A percentile compares a stretch with the other conserved stretches of the same genome.
Evolutionary conservation across 2,113 vertebrate species (phyloP).

Genomic region (Mandrillus leucophaeus): DNA sequence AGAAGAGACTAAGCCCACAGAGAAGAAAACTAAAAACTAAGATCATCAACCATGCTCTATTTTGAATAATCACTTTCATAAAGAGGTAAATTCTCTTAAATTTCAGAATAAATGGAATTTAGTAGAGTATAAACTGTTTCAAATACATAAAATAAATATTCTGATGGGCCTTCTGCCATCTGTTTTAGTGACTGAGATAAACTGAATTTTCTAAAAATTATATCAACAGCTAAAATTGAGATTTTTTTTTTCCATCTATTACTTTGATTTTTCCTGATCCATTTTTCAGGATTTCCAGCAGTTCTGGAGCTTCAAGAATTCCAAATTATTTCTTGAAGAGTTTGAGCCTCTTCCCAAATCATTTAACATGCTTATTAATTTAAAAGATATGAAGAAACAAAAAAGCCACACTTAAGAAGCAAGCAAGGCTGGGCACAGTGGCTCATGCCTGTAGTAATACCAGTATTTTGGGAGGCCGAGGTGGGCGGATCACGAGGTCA

Average conservation of each 20-base stretch:
- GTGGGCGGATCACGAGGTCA: background rate
- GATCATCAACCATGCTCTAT: background rate
- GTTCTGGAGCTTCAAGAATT: slow-evolving; percentile 46
- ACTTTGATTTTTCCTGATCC: slow-evolving; percentile 13
- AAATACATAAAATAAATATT: slow-evolving; percentile 43
- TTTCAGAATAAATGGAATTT: slow-evolving; percentile 37
- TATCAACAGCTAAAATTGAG: slow-evolving; percentile 17
- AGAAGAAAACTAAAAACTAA: slow-evolving; percentile 57
- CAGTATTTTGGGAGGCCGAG: background rate
- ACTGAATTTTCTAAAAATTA: background rate
- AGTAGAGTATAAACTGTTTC: slow-evolving; percentile 31
- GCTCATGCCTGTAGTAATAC: background rate
- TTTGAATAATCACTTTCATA: slow-evolving; percentile 43
- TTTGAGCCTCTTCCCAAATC: slow-evolving; percentile 12
- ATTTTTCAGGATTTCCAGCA: slow-evolving; percentile 17
- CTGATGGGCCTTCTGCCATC: background rate
- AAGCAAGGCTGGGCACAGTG: background rate
- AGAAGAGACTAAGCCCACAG: background rate
- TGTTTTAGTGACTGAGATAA: slow-evolving; percentile 24
- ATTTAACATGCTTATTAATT: slow-evolving; percentile 26
- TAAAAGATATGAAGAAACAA: slow-evolving; percentile 19
- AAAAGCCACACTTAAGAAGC: background rate
- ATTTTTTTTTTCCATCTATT: background rate
- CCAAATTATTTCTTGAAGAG: slow-evolving; percentile 32
- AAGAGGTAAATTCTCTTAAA: slow-evolving; percentile 41